phyloP scores from a whole-genome alignment of 2,113 vertebrate genomes.

The Tupaia chinensis region DNA sequence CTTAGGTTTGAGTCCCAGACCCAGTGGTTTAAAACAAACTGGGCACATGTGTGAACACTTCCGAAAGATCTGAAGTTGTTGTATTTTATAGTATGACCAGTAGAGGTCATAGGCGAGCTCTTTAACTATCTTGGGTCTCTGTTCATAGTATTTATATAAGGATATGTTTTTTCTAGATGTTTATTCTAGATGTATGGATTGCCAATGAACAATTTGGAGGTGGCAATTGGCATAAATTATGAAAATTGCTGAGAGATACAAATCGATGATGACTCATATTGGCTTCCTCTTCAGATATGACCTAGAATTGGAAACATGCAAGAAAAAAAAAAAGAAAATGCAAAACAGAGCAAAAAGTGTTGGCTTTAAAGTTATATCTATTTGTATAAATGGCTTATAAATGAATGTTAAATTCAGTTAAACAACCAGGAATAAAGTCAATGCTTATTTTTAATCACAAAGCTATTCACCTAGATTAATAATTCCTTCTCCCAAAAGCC shows the following conservation, averaged over 20 bases:
- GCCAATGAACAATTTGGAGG: background rate
- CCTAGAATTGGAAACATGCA: background rate
- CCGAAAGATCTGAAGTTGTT: background rate
- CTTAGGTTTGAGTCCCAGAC: too few species aligned
- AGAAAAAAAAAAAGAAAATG: background rate
- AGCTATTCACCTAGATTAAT: background rate
- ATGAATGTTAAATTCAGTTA: constrained; percentile 7
- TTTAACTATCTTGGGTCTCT: background rate
- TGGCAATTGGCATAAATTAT: background rate
- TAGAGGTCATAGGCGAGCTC: constrained; percentile 84
- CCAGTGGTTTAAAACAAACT: too few species aligned
- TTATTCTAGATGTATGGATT: background rate
- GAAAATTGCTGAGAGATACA: background rate
- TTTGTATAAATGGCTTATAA: constrained; percentile 17
- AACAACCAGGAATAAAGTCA: constrained; percentile 12
- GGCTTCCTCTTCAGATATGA: background rate
- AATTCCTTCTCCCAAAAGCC: background rate
- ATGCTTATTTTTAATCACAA: background rate
- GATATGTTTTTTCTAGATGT: background rate
- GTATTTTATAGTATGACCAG: constrained; percentile 74
- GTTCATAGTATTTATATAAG: background rate
- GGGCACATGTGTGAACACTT: background rate
- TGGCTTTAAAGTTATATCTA: background rate
- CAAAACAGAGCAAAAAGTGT: background rate
- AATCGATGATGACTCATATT: background rate